Evolutionary conservation across 2,888 invertebrate genomes (phyloP), one percentile per base, ranked within the genome.

Genomic region (Zaprionus lineosus): DNA sequence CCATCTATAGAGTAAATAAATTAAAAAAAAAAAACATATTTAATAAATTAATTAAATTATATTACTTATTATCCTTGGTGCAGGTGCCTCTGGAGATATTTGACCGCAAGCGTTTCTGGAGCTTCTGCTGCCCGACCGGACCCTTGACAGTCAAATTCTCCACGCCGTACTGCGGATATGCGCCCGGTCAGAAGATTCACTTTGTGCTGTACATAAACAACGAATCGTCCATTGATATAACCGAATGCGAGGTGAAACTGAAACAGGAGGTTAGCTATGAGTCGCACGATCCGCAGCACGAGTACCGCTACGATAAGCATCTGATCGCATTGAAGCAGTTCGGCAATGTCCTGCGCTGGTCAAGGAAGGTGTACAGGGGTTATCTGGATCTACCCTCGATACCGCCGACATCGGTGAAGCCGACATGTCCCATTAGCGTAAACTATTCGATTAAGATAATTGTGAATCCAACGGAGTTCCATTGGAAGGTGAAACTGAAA

Each of bases 161-260:
- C 16, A 89, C 89, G 6, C 94, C 95, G 0, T 93, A 93, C 41
- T 92, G 92, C 12, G 95, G 95, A 5, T 95, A 93, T 88, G 94
- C 94, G 29, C 93, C 95, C 1, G 95, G 95, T 0, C 95, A 96
- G 90, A 91, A 92, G 55, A 93, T 96, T 1, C 93, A 94, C 1
- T 90, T 95, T 33, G 92, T 92, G 62, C 91, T 95, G 6, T 93
- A 94, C 78, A 91, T 95, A 26, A 94, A 95, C 75, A 96, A 96
- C 90, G 92, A 93, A 83, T 95, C 95, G 53, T 93, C 93, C 84
- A 92, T 94, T 26, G 91, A 92, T 64, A 91, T 95, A 36, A 91
- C 92, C 59, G 91, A 92, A 53, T 91, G 95, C 7, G 92, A 93
- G 86, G 90, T 94, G 41, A 91, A 91, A 62, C 89, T 95, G 19